Evolutionary conservation across 2,113 vertebrate species (phyloP), one percentile per base, ranked within the genome.

Genomic region (Spheniscus mendiculus): DNA sequence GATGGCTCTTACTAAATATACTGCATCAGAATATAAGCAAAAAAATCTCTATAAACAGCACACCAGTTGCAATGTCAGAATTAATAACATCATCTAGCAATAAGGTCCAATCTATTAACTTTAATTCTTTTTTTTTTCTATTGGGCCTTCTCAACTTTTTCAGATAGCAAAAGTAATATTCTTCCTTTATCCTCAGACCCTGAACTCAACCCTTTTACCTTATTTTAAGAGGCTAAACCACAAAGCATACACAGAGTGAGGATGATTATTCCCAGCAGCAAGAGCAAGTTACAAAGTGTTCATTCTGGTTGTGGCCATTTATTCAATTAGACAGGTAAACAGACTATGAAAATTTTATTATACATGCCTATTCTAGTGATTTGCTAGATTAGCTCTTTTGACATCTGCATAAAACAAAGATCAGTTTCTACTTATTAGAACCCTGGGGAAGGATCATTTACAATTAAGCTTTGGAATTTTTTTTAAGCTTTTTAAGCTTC

Each of bases 301-400:
- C 84, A 67, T 93, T 94, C 83, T 94, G 52, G 89, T 89, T 93
- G 95, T 95, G 84, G 81, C 87, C 83, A 91, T 92, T 97, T 97
- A 96, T 95, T 97, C 96, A 97, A 86, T 96, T 97, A 95, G 71
- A 95, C 93, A 97, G 83, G 87, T 97, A 98, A 98, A 97, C 93
- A 96, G 87, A 89, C 77, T 84, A 91, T 90, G 74, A 96, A 97
- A 95, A 92, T 81, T 91, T 49, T 62, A 38, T 44, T 88, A 96
- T 69, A 96, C 59, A 40, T 97, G 83, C 77, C 95, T 95, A 50
- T 95, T 95, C 87, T 88, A 98, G 77, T 79, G 94, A 97, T 96
- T 95, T 97, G 45, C 61, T 95, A 72, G 77, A 76, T 94, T 95
- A 91, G 56, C 45, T 96, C 66, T 87, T 95, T 71, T 86, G 80